Conservation (phyloP, 2,113 vertebrate genomes). For the Laterallus jamaicensis region DNA sequence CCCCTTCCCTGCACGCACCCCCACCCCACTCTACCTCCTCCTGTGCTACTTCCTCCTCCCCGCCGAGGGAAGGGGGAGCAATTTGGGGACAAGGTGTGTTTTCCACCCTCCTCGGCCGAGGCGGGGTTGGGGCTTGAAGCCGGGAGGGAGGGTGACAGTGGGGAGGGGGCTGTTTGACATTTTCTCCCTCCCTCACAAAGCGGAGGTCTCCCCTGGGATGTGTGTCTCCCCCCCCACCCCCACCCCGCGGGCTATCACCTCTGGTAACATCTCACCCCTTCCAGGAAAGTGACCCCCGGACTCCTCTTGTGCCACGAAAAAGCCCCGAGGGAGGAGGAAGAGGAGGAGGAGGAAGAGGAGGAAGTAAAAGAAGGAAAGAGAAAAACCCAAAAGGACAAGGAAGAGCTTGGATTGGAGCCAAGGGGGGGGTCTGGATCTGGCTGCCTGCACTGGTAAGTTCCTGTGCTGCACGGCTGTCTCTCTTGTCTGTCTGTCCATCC, state of each 20-base stretch:
- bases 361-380: background rate
- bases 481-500: background rate
- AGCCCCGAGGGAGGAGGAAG: conserved; percentile 20
- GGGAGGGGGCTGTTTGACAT: background rate
- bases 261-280: background rate
- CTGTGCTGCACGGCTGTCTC: background rate
- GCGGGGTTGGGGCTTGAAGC: background rate
- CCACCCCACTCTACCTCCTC: background rate
- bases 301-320: background rate
- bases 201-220: background rate
- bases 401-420: background rate
- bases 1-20: background rate
- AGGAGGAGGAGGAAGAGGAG: background rate
- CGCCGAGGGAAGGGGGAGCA: background rate
- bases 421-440: background rate
- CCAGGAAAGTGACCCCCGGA: background rate
- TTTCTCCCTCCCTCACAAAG: background rate
- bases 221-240: background rate
- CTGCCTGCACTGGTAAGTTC: background rate
- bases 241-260: background rate
- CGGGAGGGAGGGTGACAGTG: background rate
- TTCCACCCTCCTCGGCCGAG: background rate
- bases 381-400: background rate
- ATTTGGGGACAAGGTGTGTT: background rate
- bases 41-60: background rate